phyloP scores from a whole-genome alignment of 2,888 invertebrate genomes.

The Ectemnius continuus region DNA sequence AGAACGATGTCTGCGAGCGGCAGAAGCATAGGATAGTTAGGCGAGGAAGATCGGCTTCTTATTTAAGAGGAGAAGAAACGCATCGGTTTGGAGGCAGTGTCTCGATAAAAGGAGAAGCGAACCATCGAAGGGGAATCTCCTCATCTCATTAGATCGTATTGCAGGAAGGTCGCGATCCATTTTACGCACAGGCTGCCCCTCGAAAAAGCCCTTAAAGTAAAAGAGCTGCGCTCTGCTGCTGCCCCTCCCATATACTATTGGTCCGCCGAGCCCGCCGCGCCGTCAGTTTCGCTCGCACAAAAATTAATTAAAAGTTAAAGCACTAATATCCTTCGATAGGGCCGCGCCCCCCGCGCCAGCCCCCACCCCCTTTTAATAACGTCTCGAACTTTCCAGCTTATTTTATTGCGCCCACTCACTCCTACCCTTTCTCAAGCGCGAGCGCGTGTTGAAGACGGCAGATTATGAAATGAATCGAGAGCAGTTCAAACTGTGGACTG shows the following conservation, averaged over 20 bases:
- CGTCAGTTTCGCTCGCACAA: too few relatives aligned
- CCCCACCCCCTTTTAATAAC: not conserved
- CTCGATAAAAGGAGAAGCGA: slow-evolving; percentile 20
- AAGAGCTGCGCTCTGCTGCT: too few relatives aligned
- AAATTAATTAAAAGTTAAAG: slow-evolving; percentile 3
- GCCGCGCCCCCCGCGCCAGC: too few relatives aligned
- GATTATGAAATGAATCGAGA: slow-evolving; percentile 2
- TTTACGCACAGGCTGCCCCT: slow-evolving; percentile 3
- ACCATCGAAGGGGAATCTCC: slow-evolving; percentile 10
- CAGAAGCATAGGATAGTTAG: slow-evolving; percentile 30
- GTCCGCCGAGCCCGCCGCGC: too few relatives aligned
- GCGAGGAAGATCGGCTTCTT: slow-evolving; percentile 32
- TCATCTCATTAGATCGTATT: slow-evolving; percentile 10
- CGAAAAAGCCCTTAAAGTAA: not conserved
- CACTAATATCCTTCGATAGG: not conserved
- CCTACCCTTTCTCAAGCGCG: too few relatives aligned
- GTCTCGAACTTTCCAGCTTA: slow-evolving; percentile 4
- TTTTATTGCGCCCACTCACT: not conserved
- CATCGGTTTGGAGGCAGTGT: slow-evolving; percentile 22
- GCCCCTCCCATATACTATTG: too few relatives aligned
- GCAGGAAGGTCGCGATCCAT: slow-evolving; percentile 12
- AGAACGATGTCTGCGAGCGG: slow-evolving; percentile 27
- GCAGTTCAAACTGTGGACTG: slow-evolving; percentile 1
- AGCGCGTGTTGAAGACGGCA: not conserved
- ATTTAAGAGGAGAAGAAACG: slow-evolving; percentile 43